phyloP scores from a whole-genome alignment of 2,888 invertebrate genomes.

The Heteropelma amictum region DNA sequence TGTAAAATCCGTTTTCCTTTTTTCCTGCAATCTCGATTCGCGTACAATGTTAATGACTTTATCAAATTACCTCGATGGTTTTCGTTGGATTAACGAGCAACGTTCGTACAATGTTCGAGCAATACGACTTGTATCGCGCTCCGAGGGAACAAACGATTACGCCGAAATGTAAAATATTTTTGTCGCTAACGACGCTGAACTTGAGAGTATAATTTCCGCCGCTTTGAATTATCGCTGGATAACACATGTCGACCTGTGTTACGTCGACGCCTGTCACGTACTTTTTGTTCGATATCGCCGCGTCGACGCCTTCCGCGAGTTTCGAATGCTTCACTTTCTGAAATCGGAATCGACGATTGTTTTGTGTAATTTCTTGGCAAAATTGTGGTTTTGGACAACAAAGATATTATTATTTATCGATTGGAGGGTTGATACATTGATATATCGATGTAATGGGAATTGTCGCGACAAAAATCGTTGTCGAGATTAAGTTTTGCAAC shows the following conservation, averaged over 20 bases:
- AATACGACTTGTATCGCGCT: constrained; percentile 97
- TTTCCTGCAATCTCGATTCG: too few species aligned
- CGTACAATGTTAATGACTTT: not conserved
- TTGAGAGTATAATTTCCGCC: constrained; percentile 98
- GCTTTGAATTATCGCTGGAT: constrained; percentile 99
- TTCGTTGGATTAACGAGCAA: constrained; percentile 95
- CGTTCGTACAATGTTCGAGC: constrained; percentile 98
- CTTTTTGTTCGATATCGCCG: constrained; percentile 96
- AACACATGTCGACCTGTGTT: constrained; percentile 96
- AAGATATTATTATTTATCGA: constrained; percentile 20
- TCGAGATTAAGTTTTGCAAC: not conserved
- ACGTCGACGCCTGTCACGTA: constrained; percentile 95
- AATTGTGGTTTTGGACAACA: too few species aligned
- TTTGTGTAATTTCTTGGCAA: too few species aligned
- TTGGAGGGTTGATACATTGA: not conserved
- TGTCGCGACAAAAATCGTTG: not conserved
- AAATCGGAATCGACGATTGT: constrained; percentile 65
- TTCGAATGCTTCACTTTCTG: constrained; percentile 98
- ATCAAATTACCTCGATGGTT: constrained; percentile 80
- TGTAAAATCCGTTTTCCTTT: too few species aligned
- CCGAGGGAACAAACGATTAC: constrained; percentile 97
- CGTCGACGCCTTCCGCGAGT: constrained; percentile 95
- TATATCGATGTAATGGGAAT: too few species aligned
- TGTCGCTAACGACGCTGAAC: constrained; percentile 96
- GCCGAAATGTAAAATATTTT: constrained; percentile 96